A percentile compares a stretch with the other conserved stretches of the same genome.
These are phyloP conservation scores for Diprion similis DNA, from an alignment of 1,140 invertebrate genomes.

Conservation along the genomic window DNA sequence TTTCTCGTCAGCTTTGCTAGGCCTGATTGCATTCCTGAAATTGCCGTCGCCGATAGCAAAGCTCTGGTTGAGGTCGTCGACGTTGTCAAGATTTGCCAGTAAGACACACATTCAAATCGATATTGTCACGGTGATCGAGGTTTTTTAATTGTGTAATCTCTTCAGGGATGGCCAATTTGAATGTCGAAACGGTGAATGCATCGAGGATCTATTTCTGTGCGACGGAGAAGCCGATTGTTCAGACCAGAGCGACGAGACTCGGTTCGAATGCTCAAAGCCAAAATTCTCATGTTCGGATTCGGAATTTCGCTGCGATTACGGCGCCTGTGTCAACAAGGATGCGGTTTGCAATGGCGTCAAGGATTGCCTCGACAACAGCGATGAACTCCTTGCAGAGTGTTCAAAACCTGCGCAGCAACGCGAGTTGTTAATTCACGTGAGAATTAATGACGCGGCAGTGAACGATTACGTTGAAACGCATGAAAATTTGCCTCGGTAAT, in stretches of 20 bases:
- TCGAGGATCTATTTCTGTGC: slow-evolving; percentile 53
- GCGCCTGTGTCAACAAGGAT: slow-evolving; percentile 66
- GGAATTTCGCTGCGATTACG: slow-evolving; percentile 67
- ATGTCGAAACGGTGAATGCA: slow-evolving; percentile 52
- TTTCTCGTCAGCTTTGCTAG: not conserved
- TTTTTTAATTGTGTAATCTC: not conserved
- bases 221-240: slow-evolving; percentile 65
- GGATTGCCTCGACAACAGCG: slow-evolving; percentile 75
- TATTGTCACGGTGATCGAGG: not conserved
- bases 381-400: slow-evolving; percentile 62
- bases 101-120: not conserved
- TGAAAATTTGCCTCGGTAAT: too few species aligned
- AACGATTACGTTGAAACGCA: not conserved
- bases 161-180: slow-evolving; percentile 31
- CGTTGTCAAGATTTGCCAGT: not conserved
- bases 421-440: not conserved
- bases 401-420: not conserved
- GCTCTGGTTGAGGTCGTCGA: not conserved
- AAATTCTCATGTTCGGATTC: slow-evolving; percentile 54
- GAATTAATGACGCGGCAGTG: not conserved
- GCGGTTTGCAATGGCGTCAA: slow-evolving; percentile 64
- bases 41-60: not conserved
- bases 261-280: slow-evolving; percentile 54
- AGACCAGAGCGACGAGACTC: slow-evolving; percentile 68
- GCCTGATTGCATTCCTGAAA: not conserved